phyloP scores from a whole-genome alignment of 2,113 vertebrate species.

The Pardalotus punctatus region DNA sequence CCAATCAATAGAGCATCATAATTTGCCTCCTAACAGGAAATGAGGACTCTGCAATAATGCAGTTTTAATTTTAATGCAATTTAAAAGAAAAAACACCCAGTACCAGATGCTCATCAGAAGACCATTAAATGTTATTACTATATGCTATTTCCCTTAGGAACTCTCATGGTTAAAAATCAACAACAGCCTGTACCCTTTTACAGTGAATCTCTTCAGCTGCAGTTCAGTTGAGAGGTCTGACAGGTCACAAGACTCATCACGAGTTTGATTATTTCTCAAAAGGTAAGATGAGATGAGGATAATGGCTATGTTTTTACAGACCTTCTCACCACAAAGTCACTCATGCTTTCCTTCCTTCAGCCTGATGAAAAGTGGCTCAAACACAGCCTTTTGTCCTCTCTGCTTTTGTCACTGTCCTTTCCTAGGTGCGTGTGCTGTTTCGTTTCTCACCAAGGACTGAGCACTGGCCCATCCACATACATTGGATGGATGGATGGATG shows the following conservation, averaged over 20 bases:
- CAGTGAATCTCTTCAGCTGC: not conserved
- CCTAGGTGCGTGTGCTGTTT: not conserved
- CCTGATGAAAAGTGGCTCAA: not conserved
- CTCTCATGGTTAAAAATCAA: constrained; percentile 38
- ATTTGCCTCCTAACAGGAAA: constrained; percentile 55
- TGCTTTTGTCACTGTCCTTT: not conserved
- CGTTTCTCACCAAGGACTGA: not conserved
- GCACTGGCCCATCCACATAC: not conserved
- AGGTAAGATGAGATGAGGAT: not conserved
- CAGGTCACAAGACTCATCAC: constrained; percentile 7
- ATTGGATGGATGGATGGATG: not conserved
- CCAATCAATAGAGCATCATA: constrained; percentile 54
- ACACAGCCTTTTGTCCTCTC: not conserved
- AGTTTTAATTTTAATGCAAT: constrained; percentile 54
- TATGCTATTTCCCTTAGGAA: constrained; percentile 35
- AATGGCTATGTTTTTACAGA: not conserved
- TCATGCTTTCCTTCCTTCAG: not conserved
- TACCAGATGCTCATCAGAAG: constrained; percentile 53
- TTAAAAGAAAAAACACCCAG: not conserved
- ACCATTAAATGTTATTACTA: constrained; percentile 44
- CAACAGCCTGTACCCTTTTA: not conserved
- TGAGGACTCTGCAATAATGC: constrained; percentile 39
- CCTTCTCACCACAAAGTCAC: not conserved
- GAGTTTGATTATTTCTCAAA: constrained; percentile 31
- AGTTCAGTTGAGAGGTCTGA: constrained; percentile 6